These are phyloP conservation scores for Falcunculus frontatus DNA, from an alignment of 2,113 vertebrate species.

Conservation along the genomic window DNA sequence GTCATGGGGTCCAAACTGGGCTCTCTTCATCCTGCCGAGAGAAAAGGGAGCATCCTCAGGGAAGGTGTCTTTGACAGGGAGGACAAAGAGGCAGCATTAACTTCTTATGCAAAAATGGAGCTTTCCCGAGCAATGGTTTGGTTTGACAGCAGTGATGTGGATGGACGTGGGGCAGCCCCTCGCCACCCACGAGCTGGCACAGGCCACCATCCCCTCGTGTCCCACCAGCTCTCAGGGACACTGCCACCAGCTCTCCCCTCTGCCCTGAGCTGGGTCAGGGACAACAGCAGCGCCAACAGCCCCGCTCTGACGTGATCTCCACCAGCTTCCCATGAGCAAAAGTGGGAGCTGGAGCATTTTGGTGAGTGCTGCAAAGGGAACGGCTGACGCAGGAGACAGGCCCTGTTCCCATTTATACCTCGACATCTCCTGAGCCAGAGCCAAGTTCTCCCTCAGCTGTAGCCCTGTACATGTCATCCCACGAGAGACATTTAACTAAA, in stretches of 20 bases:
- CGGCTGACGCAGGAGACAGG: neutral
- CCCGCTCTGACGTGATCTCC: neutral
- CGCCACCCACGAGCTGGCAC: neutral
- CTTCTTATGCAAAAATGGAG: slow-evolving; percentile 19
- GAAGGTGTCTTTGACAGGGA: neutral
- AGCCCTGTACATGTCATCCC: neutral
- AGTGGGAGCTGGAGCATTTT: neutral
- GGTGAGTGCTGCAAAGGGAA: neutral
- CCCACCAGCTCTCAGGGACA: neutral
- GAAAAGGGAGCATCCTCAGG: slow-evolving; percentile 33
- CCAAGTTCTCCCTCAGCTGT: neutral
- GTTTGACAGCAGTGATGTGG: slow-evolving; percentile 20
- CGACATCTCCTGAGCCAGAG: neutral
- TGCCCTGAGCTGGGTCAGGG: neutral
- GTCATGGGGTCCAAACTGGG: slow-evolving; percentile 93
- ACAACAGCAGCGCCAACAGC: neutral
- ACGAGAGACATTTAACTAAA: neutral
- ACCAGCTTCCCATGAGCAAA: neutral
- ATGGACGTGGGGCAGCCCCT: neutral
- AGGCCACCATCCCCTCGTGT: accelerated
- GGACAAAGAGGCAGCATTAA: neutral
- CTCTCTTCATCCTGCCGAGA: slow-evolving; percentile 88
- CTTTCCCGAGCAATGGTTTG: neutral
- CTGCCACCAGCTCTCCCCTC: neutral
- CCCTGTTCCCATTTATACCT: neutral